These are phyloP conservation scores for Arizona elegans DNA, from an alignment of 2,113 vertebrate genomes.

Conservation along the genomic window DNA sequence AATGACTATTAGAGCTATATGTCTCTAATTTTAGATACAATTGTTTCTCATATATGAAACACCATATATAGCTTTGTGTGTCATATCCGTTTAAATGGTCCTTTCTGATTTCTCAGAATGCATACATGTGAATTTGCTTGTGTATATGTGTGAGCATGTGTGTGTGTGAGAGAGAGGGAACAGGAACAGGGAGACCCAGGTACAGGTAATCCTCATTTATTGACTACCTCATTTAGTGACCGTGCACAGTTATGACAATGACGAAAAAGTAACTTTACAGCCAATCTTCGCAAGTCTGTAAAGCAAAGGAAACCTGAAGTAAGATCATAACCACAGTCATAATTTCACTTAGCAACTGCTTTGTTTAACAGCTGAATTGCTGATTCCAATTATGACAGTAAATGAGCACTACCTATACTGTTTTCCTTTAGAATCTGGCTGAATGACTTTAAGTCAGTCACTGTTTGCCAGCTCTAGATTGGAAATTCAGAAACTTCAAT, in stretches of 20 bases:
- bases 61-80: background rate
- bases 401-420: background rate
- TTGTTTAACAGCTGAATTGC: background rate
- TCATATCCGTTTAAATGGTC: background rate
- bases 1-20: background rate
- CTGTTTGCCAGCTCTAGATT: background rate
- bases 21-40: background rate
- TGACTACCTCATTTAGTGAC: background rate
- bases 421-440: background rate
- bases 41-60: background rate
- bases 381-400: background rate
- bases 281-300: background rate
- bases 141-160: background rate
- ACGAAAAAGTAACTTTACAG: background rate
- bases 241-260: background rate
- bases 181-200: background rate
- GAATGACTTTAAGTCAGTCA: background rate
- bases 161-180: background rate
- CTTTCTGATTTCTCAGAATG: background rate
- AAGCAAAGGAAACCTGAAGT: background rate
- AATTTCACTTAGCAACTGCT: background rate
- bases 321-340: background rate
- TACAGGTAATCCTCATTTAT: background rate
- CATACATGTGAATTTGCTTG: background rate
- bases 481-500: background rate